A percentile compares a stretch with the other conserved stretches of the same genome.
Evolutionary conservation across 2,113 vertebrate species (phyloP).

Genomic region (Mohoua ochrocephala): DNA sequence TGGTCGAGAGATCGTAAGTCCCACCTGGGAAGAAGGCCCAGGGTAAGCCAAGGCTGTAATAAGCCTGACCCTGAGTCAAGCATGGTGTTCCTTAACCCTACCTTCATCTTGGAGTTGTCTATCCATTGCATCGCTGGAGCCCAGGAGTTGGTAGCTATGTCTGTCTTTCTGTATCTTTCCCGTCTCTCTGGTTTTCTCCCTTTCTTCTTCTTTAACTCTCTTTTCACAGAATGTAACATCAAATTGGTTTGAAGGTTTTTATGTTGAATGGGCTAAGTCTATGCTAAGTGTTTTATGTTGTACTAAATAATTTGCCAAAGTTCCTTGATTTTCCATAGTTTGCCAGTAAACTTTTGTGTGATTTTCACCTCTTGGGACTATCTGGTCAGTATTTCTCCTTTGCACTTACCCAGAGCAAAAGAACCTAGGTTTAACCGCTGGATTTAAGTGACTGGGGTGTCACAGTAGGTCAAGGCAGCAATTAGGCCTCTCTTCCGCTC

Average conservation of each 20-base stretch:
- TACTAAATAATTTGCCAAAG: not conserved
- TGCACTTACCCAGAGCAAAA: not conserved
- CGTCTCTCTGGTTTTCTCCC: not conserved
- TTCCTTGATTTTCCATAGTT: not conserved
- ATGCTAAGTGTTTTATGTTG: not conserved
- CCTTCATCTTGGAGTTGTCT: not conserved
- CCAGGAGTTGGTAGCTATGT: not conserved
- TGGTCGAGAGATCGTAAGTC: rapidly evolving
- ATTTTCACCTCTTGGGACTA: not conserved
- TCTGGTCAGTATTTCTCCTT: not conserved
- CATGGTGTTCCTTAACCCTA: not conserved
- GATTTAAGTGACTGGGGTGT: not conserved
- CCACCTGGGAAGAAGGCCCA: not conserved
- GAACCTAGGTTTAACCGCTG: not conserved
- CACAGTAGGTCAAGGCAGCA: not conserved
- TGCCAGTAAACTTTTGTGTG: not conserved
- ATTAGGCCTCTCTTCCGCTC: not conserved
- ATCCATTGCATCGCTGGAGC: rapidly evolving
- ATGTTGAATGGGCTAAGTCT: not conserved
- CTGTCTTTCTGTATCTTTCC: not conserved
- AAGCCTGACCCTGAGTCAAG: not conserved
- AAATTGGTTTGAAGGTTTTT: not conserved
- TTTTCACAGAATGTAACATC: not conserved
- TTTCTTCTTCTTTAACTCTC: not conserved
- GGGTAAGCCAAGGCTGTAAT: not conserved